Base-by-base conservation (phyloP, 2,797 vertebrate genomes). In the Erpetoichthys calabaricus region DNA sequence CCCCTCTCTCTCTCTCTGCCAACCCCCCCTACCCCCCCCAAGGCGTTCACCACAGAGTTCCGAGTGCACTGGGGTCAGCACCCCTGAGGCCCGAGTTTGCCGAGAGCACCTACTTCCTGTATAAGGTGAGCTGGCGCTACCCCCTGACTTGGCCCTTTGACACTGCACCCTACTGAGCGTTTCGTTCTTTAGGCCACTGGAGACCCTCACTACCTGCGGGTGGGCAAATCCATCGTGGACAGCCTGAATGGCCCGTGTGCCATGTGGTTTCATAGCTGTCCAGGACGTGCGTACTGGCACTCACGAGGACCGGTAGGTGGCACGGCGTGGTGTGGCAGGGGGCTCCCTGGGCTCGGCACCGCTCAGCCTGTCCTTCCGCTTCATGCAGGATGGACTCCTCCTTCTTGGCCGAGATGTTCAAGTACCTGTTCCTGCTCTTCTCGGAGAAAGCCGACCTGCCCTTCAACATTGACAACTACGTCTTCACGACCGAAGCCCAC, bases 341-440 rank as follows among this genome's bases (percentile, higher is more conserved):
- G 41, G 56, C 5, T 5, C 44, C 8, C 42, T 47, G 5, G 45
- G 6, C 3, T 46, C 49, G 44, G 51, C 9, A 43, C 42, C 7
- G 3, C 55, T 41, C 42, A 44, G 50, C 56, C 4, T 60, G 5
- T 45, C n/a, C 42, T 8, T 8, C 8, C 7, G 3, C 5, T 47
- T 7, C n/a, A 41, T 64, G 45, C 58, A 89, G 87, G 74, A 89
- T 89, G 87, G 87, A 89, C 70, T 89, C 87, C 0, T 89, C 88
- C 70, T 89, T 89, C 58, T 72, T 89, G 68, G 87, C 87, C 3
- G 87, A 89, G 79, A 89, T 89, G 87, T 89, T 89, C 65, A 89
- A 89, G 66, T 89, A 89, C 68, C 73, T 89, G 63, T 88, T 86
- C 73, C 76, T 89, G 70, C 73, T 89, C 62, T 89, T 89, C 71